Conservation (phyloP, 1,140 invertebrate genomes). For the Helicoverpa zea region DNA sequence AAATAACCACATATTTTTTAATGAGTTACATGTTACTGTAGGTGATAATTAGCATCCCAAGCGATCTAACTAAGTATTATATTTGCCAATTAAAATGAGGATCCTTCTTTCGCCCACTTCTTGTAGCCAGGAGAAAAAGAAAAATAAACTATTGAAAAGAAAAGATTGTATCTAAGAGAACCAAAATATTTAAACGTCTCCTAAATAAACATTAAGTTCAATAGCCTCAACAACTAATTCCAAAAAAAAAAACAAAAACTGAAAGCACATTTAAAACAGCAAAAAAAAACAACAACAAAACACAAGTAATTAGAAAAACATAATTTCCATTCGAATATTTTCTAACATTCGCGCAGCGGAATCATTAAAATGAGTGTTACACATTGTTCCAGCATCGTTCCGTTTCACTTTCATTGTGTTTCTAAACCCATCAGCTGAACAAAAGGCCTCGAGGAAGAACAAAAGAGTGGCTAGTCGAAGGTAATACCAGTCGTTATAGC, state of each 20-base stretch:
- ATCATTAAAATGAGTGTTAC: slow-evolving; percentile 39
- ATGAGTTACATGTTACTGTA: too few relatives aligned
- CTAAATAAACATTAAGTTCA: too few relatives aligned
- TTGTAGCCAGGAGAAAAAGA: not conserved
- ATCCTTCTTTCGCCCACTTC: not conserved
- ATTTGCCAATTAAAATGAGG: too few relatives aligned
- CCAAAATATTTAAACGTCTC: too few relatives aligned
- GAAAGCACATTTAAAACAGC: too few relatives aligned
- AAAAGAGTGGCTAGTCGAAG: not conserved
- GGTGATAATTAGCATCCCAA: too few relatives aligned
- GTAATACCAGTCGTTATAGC: slow-evolving; percentile 20
- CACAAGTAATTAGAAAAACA: not conserved
- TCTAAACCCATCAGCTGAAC: slow-evolving; percentile 10
- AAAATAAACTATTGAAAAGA: not conserved
- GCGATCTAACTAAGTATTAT: too few relatives aligned
- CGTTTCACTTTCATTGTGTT: slow-evolving; percentile 24
- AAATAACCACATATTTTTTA: too few relatives aligned
- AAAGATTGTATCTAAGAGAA: too few relatives aligned
- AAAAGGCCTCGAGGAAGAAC: slow-evolving; percentile 23
- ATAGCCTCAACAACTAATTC: too few relatives aligned
- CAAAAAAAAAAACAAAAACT: too few relatives aligned
- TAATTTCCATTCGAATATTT: not conserved
- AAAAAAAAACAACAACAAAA: not conserved
- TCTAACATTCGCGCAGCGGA: slow-evolving; percentile 11
- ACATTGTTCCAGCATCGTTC: slow-evolving; percentile 34